Percentiles rank a stretch among this genome's conserved stretches.
Conservation (phyloP, 2,113 vertebrate genomes). For the Tiliqua scincoides region DNA sequence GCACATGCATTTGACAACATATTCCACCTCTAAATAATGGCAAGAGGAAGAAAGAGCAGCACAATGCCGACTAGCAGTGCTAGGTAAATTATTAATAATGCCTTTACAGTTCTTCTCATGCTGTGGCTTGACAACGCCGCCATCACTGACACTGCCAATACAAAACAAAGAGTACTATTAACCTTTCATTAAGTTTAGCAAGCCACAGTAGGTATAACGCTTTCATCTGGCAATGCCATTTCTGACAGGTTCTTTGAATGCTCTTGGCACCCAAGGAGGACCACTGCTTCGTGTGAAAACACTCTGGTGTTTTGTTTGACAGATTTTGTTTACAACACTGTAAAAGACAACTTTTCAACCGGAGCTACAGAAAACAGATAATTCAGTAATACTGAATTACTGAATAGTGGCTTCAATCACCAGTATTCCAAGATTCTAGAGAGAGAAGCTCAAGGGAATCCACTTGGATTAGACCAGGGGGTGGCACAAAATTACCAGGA, state of each 20-base stretch:
- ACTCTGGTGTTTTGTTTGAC: not conserved
- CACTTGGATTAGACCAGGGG: too few relatives aligned
- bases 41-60: not conserved
- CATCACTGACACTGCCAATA: not conserved
- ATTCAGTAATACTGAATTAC: too few relatives aligned
- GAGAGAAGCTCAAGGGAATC: not conserved
- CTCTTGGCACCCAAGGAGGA: too few relatives aligned
- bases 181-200: not conserved
- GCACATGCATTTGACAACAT: not conserved
- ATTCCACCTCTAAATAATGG: not conserved
- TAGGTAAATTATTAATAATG: conserved; percentile 12
- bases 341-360: not conserved
- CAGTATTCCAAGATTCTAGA: not conserved
- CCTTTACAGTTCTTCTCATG: not conserved
- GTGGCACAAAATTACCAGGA: too few relatives aligned
- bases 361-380: not conserved
- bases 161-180: not conserved
- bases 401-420: not conserved
- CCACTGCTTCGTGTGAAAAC: not conserved
- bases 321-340: not conserved
- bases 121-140: not conserved
- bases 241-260: not conserved
- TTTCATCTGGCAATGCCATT: not conserved
- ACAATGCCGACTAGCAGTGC: not conserved
- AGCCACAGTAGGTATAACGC: not conserved